Evolutionary conservation across 2,888 invertebrate genomes (phyloP).

Genomic region (Acrocyrtus sp.): DNA sequence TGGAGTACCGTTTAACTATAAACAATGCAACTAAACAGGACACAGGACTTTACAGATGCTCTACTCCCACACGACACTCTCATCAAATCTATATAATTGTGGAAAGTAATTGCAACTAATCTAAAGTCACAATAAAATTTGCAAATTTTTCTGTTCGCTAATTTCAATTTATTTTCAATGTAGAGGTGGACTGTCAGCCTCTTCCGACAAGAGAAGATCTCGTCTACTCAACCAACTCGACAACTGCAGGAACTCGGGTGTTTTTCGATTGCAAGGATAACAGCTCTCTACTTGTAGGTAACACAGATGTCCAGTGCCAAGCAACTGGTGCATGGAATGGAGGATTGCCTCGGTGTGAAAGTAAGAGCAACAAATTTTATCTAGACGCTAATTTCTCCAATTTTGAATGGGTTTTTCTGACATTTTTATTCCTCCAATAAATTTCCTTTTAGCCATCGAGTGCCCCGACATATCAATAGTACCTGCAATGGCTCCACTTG

Average conservation of each 20-base stretch:
- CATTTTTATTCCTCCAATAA: neutral
- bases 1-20: conserved; percentile 85
- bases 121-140: neutral
- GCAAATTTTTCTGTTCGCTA: too few relatives aligned
- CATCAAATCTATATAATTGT: conserved; percentile 85
- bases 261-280: conserved; percentile 82
- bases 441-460: conserved; percentile 65
- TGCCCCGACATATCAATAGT: conserved; percentile 61
- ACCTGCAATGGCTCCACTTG: conserved; percentile 58
- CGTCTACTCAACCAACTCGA: conserved; percentile 77
- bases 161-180: conserved; percentile 8
- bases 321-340: conserved; percentile 89
- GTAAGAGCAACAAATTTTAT: conserved; percentile 70
- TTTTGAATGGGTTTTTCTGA: neutral
- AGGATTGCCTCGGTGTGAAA: conserved; percentile 83
- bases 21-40: conserved; percentile 84
- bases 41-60: conserved; percentile 80
- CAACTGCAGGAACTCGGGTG: conserved; percentile 79
- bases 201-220: conserved; percentile 78
- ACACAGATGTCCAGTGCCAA: conserved; percentile 77
- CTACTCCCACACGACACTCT: conserved; percentile 83
- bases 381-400: neutral
- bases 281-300: conserved; percentile 81
- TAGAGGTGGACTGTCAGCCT: conserved; percentile 80
- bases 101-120: conserved; percentile 71